These are phyloP conservation scores for Cyclura pinguis DNA, from an alignment of 2,797 vertebrate genomes.

Conservation along the genomic window DNA sequence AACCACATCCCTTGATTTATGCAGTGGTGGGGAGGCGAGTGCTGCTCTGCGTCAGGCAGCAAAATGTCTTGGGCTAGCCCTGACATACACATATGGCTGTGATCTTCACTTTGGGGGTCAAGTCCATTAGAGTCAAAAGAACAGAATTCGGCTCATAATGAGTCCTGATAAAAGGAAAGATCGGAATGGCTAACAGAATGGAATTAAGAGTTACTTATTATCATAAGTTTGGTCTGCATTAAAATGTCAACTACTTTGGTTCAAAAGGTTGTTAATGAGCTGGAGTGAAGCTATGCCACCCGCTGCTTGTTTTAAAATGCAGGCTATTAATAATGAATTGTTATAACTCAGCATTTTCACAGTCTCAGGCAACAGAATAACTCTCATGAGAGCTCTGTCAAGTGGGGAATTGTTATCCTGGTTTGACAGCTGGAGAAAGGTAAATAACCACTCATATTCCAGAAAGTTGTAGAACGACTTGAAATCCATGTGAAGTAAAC, in stretches of 20 bases:
- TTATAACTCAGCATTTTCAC: neutral
- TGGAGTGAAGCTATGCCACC: neutral
- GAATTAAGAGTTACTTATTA: neutral
- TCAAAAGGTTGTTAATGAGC: slow-evolving; percentile 14
- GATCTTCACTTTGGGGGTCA: slow-evolving; percentile 19
- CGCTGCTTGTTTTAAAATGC: neutral
- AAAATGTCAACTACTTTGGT: neutral
- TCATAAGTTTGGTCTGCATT: neutral
- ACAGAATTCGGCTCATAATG: neutral
- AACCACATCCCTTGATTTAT: neutral
- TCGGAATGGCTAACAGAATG: slow-evolving; percentile 18
- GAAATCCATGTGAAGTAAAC: too few relatives aligned
- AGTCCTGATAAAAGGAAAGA: neutral
- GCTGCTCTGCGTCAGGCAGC: neutral
- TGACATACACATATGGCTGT: neutral
- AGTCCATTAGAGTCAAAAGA: slow-evolving; percentile 29
- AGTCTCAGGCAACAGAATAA: neutral
- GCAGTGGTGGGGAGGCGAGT: neutral
- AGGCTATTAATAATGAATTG: neutral
- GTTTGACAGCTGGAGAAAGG: neutral
- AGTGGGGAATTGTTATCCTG: neutral
- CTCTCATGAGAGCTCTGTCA: neutral
- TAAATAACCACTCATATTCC: neutral
- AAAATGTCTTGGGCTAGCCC: neutral
- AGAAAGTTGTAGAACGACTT: too few relatives aligned